Percentiles rank a stretch among this genome's conserved stretches.
Evolutionary conservation across 1,140 invertebrate species (phyloP).

Genomic region (Proales similis): DNA sequence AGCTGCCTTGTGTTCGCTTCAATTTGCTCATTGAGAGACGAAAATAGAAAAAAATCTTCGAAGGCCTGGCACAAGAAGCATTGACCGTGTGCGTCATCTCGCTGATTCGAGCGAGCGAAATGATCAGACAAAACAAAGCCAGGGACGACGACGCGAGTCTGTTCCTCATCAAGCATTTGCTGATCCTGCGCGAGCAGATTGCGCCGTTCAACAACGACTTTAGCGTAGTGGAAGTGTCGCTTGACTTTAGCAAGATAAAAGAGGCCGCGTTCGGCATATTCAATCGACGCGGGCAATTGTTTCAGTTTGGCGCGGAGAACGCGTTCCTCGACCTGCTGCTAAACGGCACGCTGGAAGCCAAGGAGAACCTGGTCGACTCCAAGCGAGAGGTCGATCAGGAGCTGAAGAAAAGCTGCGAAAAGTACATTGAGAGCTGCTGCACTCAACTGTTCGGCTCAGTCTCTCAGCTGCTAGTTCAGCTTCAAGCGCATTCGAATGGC

Average conservation of each 20-base stretch:
- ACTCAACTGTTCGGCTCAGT: slow-evolving; percentile 45
- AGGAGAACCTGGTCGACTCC: slow-evolving; percentile 81
- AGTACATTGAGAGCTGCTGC: slow-evolving; percentile 73
- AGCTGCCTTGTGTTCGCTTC: not conserved
- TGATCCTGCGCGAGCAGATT: slow-evolving; percentile 93
- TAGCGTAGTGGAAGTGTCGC: slow-evolving; percentile 76
- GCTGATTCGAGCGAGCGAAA: slow-evolving; percentile 64
- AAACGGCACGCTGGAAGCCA: slow-evolving; percentile 74
- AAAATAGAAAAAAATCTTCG: slow-evolving; percentile 72
- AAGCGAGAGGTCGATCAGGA: slow-evolving; percentile 86
- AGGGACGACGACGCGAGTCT: slow-evolving; percentile 75
- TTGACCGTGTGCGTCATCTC: slow-evolving; percentile 82
- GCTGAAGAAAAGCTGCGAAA: slow-evolving; percentile 81
- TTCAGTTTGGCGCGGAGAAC: slow-evolving; percentile 79
- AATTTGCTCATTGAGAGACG: slow-evolving; percentile 11
- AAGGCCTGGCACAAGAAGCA: slow-evolving; percentile 89
- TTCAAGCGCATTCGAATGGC: slow-evolving; percentile 21
- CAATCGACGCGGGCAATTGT: slow-evolving; percentile 75
- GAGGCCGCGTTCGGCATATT: slow-evolving; percentile 70
- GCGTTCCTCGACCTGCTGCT: slow-evolving; percentile 78
- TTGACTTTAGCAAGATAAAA: slow-evolving; percentile 71
- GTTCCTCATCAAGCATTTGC: slow-evolving; percentile 93
- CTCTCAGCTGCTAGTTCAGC: not conserved
- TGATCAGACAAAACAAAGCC: slow-evolving; percentile 54
- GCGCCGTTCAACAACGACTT: slow-evolving; percentile 96